A percentile compares a stretch with the other conserved stretches of the same genome.
phyloP scores from a whole-genome alignment of 2,797 vertebrate genomes.

The Rhincodon typus region DNA sequence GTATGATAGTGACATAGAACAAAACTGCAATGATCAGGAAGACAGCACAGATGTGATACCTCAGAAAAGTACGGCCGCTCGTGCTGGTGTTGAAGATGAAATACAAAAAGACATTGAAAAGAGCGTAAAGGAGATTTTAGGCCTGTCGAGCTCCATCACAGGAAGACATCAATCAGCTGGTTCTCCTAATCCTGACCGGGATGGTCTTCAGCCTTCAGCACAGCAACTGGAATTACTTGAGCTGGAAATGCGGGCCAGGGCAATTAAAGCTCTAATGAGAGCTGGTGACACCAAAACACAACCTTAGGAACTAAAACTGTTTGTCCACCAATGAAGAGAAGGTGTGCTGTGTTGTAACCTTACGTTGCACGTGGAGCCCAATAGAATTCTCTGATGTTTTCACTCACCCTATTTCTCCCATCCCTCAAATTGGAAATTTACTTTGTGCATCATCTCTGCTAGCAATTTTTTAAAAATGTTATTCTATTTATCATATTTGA shows the following conservation, averaged over 20 bases:
- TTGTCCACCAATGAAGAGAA: neutral
- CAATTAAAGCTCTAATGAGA: constrained; percentile 97
- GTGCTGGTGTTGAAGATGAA: constrained; percentile 64
- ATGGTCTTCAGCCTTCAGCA: constrained; percentile 72
- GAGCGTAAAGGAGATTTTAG: constrained; percentile 90
- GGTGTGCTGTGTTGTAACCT: neutral
- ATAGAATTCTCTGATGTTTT: neutral
- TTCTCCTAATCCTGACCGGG: constrained; percentile 44
- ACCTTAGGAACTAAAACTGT: constrained; percentile 37
- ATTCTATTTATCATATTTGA: neutral
- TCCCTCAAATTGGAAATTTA: neutral
- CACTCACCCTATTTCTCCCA: neutral
- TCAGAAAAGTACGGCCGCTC: constrained; percentile 45
- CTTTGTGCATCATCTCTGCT: neutral
- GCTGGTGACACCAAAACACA: constrained; percentile 75
- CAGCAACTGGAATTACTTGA: constrained; percentile 93
- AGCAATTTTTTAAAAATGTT: neutral
- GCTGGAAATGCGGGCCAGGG: constrained; percentile 91
- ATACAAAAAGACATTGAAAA: constrained; percentile 90
- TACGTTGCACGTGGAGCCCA: neutral
- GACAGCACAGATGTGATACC: constrained; percentile 54
- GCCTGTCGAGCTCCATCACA: constrained; percentile 55
- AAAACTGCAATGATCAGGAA: constrained; percentile 67
- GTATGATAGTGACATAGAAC: constrained; percentile 93
- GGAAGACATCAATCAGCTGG: constrained; percentile 51